A percentile compares a stretch with the other conserved stretches of the same genome.
Evolutionary conservation across 2,888 invertebrate species (phyloP).

Genomic region (Coelinius sp.): DNA sequence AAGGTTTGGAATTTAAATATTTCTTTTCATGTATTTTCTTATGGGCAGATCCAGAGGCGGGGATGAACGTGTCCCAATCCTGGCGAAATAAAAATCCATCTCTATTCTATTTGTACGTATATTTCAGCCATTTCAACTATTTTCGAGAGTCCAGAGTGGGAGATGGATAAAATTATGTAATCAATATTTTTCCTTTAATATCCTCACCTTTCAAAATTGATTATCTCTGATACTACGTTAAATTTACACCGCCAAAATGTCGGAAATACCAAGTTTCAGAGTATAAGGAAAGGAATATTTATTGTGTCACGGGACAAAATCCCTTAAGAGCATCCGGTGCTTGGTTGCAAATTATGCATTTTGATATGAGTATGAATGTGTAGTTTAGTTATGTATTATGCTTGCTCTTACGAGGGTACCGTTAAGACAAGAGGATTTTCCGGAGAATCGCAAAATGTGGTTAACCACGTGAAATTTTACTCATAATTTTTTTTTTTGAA

Average conservation of each 20-base stretch:
- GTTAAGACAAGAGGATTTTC: conserved; percentile 4
- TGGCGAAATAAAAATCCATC: conserved; percentile 21
- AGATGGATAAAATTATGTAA: neutral
- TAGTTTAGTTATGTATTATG: conserved; percentile 26
- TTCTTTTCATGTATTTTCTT: conserved; percentile 30
- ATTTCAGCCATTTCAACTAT: conserved; percentile 3
- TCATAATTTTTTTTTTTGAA: neutral
- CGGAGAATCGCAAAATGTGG: neutral
- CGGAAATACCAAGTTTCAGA: conserved; percentile 28
- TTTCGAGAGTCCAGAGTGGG: neutral
- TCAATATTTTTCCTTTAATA: neutral
- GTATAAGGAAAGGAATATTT: conserved; percentile 46
- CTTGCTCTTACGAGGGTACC: neutral
- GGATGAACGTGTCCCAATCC: conserved; percentile 15
- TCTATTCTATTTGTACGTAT: conserved; percentile 8
- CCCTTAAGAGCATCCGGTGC: conserved; percentile 48
- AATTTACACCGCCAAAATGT: neutral
- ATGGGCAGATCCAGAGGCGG: neutral
- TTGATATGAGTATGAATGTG: conserved; percentile 47
- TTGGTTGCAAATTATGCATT: conserved; percentile 46
- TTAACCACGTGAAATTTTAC: neutral
- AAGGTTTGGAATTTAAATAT: conserved; percentile 46
- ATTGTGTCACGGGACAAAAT: conserved; percentile 43
- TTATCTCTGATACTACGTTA: neutral
- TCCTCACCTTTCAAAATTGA: neutral